A percentile compares a stretch with the other conserved stretches of the same genome.
Evolutionary conservation across 2,797 vertebrate genomes (phyloP).

Genomic region (Erithacus rubecula): DNA sequence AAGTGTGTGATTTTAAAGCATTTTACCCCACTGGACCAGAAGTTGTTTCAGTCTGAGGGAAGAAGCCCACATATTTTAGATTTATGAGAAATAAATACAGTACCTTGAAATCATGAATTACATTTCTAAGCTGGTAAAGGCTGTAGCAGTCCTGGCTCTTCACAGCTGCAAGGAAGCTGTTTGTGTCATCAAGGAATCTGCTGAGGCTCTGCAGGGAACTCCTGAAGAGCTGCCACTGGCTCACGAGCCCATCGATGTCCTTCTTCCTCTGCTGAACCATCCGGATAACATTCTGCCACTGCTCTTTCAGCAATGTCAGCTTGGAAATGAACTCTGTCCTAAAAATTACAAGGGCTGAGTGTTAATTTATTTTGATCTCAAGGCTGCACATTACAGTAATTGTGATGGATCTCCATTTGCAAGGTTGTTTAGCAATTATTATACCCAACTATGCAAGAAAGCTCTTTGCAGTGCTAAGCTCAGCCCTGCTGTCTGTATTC

Average conservation of each 20-base stretch:
- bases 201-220: slow-evolving; percentile 77
- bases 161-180: slow-evolving; percentile 56
- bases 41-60: neutral
- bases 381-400: neutral
- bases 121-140: slow-evolving; percentile 75
- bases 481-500: neutral
- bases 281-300: slow-evolving; percentile 83
- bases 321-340: slow-evolving; percentile 88
- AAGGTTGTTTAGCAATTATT: neutral
- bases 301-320: slow-evolving; percentile 81
- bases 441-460: neutral
- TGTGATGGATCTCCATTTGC: neutral
- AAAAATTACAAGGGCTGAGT: neutral
- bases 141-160: slow-evolving; percentile 72
- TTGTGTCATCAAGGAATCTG: slow-evolving; percentile 75
- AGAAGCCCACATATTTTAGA: neutral
- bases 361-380: neutral
- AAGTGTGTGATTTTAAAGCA: neutral
- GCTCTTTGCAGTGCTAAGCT: neutral
- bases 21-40: neutral
- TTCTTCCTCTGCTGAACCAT: slow-evolving; percentile 78
- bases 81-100: neutral
- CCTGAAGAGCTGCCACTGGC: slow-evolving; percentile 83
- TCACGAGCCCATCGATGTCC: slow-evolving; percentile 77
- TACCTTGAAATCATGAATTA: slow-evolving; percentile 85